Conservation (phyloP, 2,888 invertebrate genomes). For the Noctuana brunneofusca region DNA sequence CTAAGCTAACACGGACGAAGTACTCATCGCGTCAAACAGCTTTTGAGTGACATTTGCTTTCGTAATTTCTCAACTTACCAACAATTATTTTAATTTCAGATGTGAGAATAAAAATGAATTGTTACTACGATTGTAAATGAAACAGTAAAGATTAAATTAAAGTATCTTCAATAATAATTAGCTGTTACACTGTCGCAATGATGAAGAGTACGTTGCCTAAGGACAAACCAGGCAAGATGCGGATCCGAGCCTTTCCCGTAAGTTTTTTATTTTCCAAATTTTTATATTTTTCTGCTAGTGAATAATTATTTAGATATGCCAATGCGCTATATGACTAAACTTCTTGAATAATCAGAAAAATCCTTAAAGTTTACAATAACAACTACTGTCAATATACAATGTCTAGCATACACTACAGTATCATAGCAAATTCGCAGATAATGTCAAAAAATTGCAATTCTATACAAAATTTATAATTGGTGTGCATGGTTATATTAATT, state of each 20-base stretch:
- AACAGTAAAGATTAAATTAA: constrained; percentile 52
- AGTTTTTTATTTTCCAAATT: constrained; percentile 72
- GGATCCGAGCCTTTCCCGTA: constrained; percentile 98
- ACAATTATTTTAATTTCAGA: constrained; percentile 60
- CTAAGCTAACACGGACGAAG: neutral
- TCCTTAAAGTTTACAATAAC: too few species aligned
- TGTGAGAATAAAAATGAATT: constrained; percentile 74
- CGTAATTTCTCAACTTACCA: constrained; percentile 34
- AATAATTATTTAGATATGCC: too few species aligned
- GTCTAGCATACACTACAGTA: too few species aligned
- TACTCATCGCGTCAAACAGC: constrained; percentile 36
- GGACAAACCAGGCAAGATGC: constrained; percentile 96
- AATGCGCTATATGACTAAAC: too few species aligned
- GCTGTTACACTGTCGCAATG: constrained; percentile 70
- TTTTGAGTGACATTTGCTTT: constrained; percentile 44
- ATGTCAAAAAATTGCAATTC: too few species aligned
- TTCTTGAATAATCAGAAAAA: too few species aligned
- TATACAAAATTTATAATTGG: too few species aligned
- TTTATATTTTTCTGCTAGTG: neutral
- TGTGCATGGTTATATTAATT: too few species aligned
- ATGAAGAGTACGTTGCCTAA: constrained; percentile 91
- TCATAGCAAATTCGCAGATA: too few species aligned
- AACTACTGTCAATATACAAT: too few species aligned
- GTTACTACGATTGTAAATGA: constrained; percentile 71
- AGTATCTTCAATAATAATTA: constrained; percentile 53